Evolutionary conservation across 2,797 vertebrate species (phyloP).

Genomic region (Tapera naevia): DNA sequence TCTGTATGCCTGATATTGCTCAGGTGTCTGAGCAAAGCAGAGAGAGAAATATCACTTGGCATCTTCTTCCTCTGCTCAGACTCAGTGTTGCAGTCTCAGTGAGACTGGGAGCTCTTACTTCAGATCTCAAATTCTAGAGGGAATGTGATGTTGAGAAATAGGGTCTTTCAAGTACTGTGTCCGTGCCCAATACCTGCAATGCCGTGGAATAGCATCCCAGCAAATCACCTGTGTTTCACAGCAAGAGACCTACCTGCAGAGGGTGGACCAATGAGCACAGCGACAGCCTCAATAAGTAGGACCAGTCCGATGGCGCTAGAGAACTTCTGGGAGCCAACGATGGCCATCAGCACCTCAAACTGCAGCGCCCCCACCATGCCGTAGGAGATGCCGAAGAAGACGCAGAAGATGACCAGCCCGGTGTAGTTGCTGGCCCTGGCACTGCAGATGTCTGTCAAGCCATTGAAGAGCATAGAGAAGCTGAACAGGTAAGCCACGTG

Average conservation of each 20-base stretch:
- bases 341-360: constrained; percentile 84
- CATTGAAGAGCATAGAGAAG: constrained; percentile 82
- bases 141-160: neutral
- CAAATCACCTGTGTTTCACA: accelerated
- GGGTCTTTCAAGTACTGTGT: neutral
- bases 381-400: constrained; percentile 83
- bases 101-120: neutral
- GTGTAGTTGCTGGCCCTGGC: constrained; percentile 76
- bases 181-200: accelerated
- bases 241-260: constrained; percentile 76
- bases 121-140: neutral
- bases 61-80: neutral
- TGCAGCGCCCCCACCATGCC: constrained; percentile 86
- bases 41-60: neutral
- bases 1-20: neutral
- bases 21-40: neutral
- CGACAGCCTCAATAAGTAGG: constrained; percentile 79
- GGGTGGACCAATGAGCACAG: constrained; percentile 83
- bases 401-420: constrained; percentile 80
- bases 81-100: neutral
- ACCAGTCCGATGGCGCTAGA: constrained; percentile 83
- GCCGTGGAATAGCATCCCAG: neutral
- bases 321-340: constrained; percentile 80
- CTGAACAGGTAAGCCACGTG: constrained; percentile 79
- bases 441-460: constrained; percentile 80